These are phyloP conservation scores for Marasmarcha lunaedactyla DNA, from an alignment of 2,888 invertebrate genomes.

Conservation along the genomic window DNA sequence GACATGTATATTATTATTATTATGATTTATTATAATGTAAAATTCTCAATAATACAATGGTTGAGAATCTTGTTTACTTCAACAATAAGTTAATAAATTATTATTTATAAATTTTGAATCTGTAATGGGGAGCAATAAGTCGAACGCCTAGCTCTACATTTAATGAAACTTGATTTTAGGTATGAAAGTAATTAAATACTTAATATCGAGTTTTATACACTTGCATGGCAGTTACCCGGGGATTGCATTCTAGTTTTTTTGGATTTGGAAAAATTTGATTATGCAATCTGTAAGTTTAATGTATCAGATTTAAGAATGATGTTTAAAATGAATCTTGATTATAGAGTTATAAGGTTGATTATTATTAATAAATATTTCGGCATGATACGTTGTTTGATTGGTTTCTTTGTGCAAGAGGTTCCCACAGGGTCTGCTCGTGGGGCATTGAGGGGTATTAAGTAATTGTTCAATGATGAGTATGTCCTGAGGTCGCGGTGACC, in stretches of 20 bases:
- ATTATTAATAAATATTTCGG: slow-evolving; percentile 52
- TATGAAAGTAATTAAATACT: slow-evolving; percentile 30
- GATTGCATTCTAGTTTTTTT: slow-evolving; percentile 63
- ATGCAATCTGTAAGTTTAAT: slow-evolving; percentile 50
- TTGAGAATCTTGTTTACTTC: slow-evolving; percentile 50
- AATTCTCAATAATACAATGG: slow-evolving; percentile 23
- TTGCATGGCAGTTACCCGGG: slow-evolving; percentile 63
- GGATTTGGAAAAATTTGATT: slow-evolving; percentile 61
- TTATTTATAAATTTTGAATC: not conserved
- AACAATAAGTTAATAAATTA: slow-evolving; percentile 39
- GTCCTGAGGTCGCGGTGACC: slow-evolving; percentile 1
- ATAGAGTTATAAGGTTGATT: slow-evolving; percentile 23
- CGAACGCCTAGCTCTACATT: slow-evolving; percentile 40
- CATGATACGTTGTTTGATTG: slow-evolving; percentile 35
- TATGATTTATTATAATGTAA: slow-evolving; percentile 27
- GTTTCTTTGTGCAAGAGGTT: slow-evolving; percentile 23
- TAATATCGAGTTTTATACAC: slow-evolving; percentile 58
- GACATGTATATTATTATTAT: slow-evolving; percentile 20
- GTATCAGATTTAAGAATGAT: slow-evolving; percentile 21
- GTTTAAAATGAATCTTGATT: slow-evolving; percentile 23
- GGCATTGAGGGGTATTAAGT: not conserved
- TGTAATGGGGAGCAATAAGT: slow-evolving; percentile 14
- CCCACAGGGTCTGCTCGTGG: slow-evolving; percentile 5
- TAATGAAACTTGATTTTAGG: slow-evolving; percentile 56
- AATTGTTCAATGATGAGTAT: slow-evolving; percentile 3